These are phyloP conservation scores for Rhizomys pruinosus DNA, from an alignment of 2,113 vertebrate genomes.

Conservation along the genomic window DNA sequence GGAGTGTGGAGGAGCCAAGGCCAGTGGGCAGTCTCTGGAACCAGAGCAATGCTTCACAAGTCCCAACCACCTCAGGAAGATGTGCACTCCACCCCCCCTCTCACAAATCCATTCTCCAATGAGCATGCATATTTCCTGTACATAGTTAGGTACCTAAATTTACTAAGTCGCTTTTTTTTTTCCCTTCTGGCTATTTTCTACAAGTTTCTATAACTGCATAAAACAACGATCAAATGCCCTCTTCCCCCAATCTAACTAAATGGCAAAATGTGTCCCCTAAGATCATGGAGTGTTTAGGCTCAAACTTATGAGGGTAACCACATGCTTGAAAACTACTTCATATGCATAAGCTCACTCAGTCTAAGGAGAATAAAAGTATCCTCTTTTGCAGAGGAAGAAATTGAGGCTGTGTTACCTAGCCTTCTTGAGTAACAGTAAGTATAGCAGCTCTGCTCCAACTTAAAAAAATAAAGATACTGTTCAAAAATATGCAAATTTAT, in stretches of 20 bases:
- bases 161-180: not conserved
- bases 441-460: not conserved
- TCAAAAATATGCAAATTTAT: constrained; percentile 5
- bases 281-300: not conserved
- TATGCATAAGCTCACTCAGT: not conserved
- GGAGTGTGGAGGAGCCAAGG: too few relatives aligned
- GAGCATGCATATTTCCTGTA: not conserved
- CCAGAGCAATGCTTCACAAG: not conserved
- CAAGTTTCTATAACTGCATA: not conserved
- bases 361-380: not conserved
- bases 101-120: not conserved
- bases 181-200: not conserved
- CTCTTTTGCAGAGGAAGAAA: not conserved
- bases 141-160: not conserved
- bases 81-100: not conserved
- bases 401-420: not conserved
- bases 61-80: not conserved
- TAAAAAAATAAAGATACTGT: not conserved
- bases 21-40: accelerated
- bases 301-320: not conserved
- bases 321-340: not conserved
- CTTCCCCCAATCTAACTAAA: not conserved
- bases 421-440: not conserved
- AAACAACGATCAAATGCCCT: not conserved
- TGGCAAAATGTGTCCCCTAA: not conserved